Percentiles rank a stretch among this genome's conserved stretches.
phyloP scores from a whole-genome alignment of 2,797 vertebrate genomes.

The Ciconia nigra region DNA sequence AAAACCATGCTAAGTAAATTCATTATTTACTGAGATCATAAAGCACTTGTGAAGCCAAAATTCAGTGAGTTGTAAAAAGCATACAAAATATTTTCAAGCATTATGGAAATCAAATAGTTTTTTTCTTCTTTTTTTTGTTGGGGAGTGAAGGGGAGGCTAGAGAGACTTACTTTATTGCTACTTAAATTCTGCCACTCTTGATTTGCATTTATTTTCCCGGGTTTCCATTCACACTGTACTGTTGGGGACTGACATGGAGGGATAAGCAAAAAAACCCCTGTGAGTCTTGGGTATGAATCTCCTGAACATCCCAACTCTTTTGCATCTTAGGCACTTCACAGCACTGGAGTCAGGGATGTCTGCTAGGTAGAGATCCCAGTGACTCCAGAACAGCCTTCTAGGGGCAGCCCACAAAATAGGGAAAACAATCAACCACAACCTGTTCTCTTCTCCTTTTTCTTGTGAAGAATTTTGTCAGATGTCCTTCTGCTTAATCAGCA shows the following conservation, averaged over 20 bases:
- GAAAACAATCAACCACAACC: neutral
- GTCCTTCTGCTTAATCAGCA: neutral
- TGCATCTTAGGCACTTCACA: neutral
- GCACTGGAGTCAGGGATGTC: too few species aligned
- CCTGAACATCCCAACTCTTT: neutral
- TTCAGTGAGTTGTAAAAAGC: neutral
- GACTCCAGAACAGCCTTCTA: neutral
- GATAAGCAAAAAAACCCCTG: accelerated
- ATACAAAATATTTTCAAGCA: neutral
- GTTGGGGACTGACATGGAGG: neutral
- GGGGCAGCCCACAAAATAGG: neutral
- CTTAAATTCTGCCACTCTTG: neutral
- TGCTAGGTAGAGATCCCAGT: neutral
- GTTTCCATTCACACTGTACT: neutral
- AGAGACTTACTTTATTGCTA: neutral
- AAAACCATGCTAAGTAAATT: neutral
- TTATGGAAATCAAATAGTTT: neutral
- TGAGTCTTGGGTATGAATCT: neutral
- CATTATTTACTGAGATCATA: neutral
- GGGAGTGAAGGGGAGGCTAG: neutral
- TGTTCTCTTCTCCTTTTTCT: neutral
- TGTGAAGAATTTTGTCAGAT: neutral
- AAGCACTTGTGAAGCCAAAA: neutral
- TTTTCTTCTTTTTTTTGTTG: neutral
- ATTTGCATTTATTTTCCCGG: neutral